These are phyloP conservation scores for Tuberolachnus salignus DNA, from an alignment of 2,888 invertebrate genomes.

Conservation along the genomic window DNA sequence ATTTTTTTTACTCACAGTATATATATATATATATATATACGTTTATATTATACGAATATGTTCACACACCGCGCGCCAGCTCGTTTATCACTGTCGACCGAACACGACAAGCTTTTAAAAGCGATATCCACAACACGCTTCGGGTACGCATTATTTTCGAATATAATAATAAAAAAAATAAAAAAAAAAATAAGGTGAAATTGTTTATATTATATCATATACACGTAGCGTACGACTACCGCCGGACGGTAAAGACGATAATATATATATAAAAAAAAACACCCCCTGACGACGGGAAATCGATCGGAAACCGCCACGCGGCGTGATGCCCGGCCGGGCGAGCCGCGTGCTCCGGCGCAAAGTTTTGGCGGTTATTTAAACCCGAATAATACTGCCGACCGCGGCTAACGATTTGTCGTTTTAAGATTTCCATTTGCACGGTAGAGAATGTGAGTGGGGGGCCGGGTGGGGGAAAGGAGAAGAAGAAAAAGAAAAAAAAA, in stretches of 20 bases:
- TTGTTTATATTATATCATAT: constrained; percentile 18
- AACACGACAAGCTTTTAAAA: constrained; percentile 54
- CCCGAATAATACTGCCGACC: constrained; percentile 24
- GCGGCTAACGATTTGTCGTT: constrained; percentile 31
- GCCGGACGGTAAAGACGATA: too few species aligned
- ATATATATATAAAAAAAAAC: too few species aligned
- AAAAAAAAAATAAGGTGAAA: background rate
- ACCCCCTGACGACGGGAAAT: background rate
- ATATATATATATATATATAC: too few species aligned
- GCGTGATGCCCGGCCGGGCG: background rate
- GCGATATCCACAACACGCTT: constrained; percentile 34
- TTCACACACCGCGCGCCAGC: background rate
- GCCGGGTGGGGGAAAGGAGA: too few species aligned
- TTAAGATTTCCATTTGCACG: constrained; percentile 7
- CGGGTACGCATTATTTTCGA: constrained; percentile 46
- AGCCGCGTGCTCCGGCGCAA: background rate
- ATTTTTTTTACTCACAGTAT: constrained; percentile 15
- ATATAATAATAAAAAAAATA: constrained; percentile 37
- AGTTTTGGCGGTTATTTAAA: constrained; percentile 35
- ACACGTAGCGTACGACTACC: background rate
- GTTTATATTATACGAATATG: constrained; percentile 14
- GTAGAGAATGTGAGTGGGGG: too few species aligned
- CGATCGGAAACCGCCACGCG: background rate
- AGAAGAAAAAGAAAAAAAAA: background rate
- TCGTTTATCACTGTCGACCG: constrained; percentile 52